Percentiles rank a stretch among this genome's conserved stretches.
Conservation (phyloP, 30 jellyfish, hydroid and myxozoan genomes). For the Chrysaora quinquecirrha region DNA sequence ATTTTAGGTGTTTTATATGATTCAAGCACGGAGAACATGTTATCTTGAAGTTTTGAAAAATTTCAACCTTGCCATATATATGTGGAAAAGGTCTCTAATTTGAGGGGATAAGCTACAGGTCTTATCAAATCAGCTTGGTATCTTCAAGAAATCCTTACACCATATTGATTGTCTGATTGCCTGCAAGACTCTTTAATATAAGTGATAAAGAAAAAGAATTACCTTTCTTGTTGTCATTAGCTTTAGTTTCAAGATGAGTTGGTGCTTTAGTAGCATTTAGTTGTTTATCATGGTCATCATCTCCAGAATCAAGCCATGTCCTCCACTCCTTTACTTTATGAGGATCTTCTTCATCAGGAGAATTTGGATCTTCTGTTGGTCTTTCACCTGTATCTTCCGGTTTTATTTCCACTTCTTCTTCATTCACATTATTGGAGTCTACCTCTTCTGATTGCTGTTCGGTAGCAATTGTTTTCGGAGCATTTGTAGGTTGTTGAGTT, state of each 20-base stretch:
- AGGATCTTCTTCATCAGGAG: constrained; percentile 45
- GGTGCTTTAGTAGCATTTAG: background rate
- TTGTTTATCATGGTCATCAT: background rate
- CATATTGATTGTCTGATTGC: too few relatives aligned
- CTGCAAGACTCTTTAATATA: too few relatives aligned
- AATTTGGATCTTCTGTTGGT: constrained; percentile 67
- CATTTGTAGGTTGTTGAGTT: background rate
- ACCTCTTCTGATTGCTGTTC: constrained; percentile 12
- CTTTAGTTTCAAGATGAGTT: background rate
- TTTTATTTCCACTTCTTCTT: constrained; percentile 62
- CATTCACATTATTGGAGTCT: constrained; percentile 4
- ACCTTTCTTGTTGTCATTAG: background rate
- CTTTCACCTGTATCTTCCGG: constrained; percentile 78
- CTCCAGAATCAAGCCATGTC: constrained; percentile 36
- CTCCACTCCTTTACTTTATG: constrained; percentile 61
- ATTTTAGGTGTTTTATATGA: too few relatives aligned
- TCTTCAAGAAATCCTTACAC: too few relatives aligned
- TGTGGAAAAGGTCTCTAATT: too few relatives aligned
- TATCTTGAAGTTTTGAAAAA: too few relatives aligned
- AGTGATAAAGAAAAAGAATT: too few relatives aligned
- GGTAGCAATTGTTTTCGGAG: background rate
- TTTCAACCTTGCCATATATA: too few relatives aligned
- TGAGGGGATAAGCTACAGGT: too few relatives aligned
- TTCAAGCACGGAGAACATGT: too few relatives aligned
- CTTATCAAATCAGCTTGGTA: too few relatives aligned